A percentile compares a stretch with the other conserved stretches of the same genome.
phyloP scores from a whole-genome alignment of 2,113 vertebrate genomes.

The Serinus canaria region DNA sequence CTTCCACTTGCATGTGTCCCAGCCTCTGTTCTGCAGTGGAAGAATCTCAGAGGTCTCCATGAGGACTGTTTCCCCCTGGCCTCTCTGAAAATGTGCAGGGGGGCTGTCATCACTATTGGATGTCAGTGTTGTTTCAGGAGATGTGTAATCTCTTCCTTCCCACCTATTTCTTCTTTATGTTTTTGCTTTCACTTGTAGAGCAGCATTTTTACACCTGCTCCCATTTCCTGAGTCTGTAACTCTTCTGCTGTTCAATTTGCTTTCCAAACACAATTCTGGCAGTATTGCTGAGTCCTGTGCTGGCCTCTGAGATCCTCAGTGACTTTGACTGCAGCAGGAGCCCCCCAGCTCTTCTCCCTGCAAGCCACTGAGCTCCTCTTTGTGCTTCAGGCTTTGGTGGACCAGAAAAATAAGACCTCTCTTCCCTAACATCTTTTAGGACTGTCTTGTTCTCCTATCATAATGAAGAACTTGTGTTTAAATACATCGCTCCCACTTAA shows the following conservation, averaged over 20 bases:
- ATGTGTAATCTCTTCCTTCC: not conserved
- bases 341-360: not conserved
- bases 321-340: not conserved
- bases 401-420: not conserved
- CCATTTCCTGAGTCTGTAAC: not conserved
- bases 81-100: not conserved
- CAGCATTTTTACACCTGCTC: not conserved
- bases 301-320: not conserved
- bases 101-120: fast-evolving
- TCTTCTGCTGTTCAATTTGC: not conserved
- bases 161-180: not conserved
- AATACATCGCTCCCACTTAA: not conserved
- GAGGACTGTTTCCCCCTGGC: not conserved
- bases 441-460: not conserved
- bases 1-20: not conserved
- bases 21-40: not conserved
- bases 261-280: not conserved
- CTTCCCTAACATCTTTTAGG: not conserved
- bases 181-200: not conserved
- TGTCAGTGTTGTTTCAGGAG: not conserved
- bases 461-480: not conserved
- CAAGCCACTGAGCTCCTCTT: not conserved
- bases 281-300: not conserved
- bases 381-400: fast-evolving
- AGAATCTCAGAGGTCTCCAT: not conserved